phyloP scores from a whole-genome alignment of 2,113 vertebrate species.

The Rhea americana region DNA sequence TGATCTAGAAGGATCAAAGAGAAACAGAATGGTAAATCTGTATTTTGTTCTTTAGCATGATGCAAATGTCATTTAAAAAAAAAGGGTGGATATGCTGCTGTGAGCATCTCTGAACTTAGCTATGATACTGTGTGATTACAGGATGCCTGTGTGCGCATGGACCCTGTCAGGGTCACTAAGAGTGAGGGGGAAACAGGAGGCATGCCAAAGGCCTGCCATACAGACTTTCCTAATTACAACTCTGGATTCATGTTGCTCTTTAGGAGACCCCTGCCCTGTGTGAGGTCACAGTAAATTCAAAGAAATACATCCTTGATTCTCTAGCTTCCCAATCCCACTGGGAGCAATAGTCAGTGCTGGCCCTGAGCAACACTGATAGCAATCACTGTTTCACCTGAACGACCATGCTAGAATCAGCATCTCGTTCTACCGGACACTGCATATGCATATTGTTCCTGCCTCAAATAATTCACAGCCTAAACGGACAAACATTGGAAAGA shows the following conservation, averaged over 20 bases:
- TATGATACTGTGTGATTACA: fast-evolving
- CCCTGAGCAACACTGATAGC: background rate
- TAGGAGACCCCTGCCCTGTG: background rate
- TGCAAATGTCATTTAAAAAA: background rate
- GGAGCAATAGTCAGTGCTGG: background rate
- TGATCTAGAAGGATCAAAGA: conserved; percentile 72
- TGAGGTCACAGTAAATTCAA: background rate
- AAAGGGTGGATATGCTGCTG: background rate
- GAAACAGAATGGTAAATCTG: background rate
- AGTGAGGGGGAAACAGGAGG: background rate
- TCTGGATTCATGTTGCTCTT: background rate
- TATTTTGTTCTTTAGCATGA: background rate
- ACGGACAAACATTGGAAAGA: background rate
- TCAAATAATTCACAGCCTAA: background rate
- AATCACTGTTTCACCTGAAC: background rate
- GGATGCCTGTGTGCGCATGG: background rate
- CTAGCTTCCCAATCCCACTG: background rate
- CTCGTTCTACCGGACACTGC: background rate
- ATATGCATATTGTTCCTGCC: background rate
- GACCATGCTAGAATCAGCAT: background rate
- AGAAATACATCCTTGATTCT: background rate
- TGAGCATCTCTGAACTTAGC: background rate
- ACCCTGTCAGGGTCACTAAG: background rate
- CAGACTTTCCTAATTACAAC: background rate
- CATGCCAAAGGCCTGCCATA: background rate